These are phyloP conservation scores for Characodon lateralis DNA, from an alignment of 2,797 vertebrate genomes.

Conservation along the genomic window DNA sequence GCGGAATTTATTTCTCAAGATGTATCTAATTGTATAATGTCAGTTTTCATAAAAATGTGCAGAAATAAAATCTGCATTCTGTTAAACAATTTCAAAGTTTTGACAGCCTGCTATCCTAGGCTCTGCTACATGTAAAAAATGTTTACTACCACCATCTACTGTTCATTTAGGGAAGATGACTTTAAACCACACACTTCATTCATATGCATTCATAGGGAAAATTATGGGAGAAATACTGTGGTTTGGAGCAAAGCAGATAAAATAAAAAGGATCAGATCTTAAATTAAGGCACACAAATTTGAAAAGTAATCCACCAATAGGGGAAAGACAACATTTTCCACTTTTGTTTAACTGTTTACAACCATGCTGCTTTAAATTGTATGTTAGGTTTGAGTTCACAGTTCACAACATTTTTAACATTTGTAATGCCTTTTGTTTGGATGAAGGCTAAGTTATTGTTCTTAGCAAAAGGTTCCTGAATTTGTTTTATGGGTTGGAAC, in stretches of 20 bases:
- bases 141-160: conserved; percentile 86
- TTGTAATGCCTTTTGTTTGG: neutral
- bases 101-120: conserved; percentile 15
- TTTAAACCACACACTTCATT: conserved; percentile 4
- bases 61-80: neutral
- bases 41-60: neutral
- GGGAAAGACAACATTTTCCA: neutral
- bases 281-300: neutral
- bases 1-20: neutral
- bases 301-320: neutral
- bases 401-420: neutral
- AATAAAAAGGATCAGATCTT: neutral
- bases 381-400: neutral
- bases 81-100: neutral
- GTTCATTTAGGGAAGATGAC: conserved; percentile 74
- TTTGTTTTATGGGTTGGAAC: neutral
- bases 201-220: too few relatives aligned
- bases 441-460: too few relatives aligned
- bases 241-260: neutral
- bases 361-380: neutral
- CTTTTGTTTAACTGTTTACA: neutral
- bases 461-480: neutral
- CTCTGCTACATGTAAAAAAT: conserved; percentile 55
- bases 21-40: neutral
- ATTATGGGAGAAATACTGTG: neutral